Evolutionary conservation across 2,888 invertebrate genomes (phyloP), one percentile per base, ranked within the genome.

Genomic region (Caenorhabditis sp.): DNA sequence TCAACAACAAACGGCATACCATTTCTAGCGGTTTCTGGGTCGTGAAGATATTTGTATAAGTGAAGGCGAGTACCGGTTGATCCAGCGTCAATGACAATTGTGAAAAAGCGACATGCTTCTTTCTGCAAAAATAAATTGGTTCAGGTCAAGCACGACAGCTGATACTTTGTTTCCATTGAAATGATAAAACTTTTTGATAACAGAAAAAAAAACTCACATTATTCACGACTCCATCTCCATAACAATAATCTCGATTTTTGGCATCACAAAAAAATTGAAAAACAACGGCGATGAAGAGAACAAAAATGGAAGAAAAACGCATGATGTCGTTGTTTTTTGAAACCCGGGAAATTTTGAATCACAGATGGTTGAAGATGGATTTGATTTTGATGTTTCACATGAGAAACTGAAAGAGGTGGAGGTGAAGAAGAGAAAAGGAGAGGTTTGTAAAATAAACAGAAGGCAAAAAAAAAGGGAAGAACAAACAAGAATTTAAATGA

Each of bases 1-100:
- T 93, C 93, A 74, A 95, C 89, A 81, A 93, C 92, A 87, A 95
- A 90, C 84, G 92, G 92, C 58, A 81, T 63, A 14, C 80, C 78
- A 23, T 65, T 58, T 4, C 67, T 31, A 6, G 23, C 62, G 0
- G 63, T 69, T 27, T 23, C 64, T 4, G 69, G 69, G 37, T 81
- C 76, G 55, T 76, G 76, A 1, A 74, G 26, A 59, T 65, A 88
- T 64, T 86, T 78, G 54, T 86, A 84, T n/a, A 87, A 66, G 61
- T 84, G 85, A n/a, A 86, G 76, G 17, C 87, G 75, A 4, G 87
- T 88, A 6, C 87, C 87, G 23, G 87, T 87, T 1, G 85, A 85
- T 1, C 87, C 87, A n/a, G 85, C 87, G 67, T 87, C 87, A 57
- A 87, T 85, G 26, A 88, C 84, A 27, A 83, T 78, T 50, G 86